A percentile compares a stretch with the other conserved stretches of the same genome.
Evolutionary conservation across 37 sponge, comb jelly and placozoan species (phyloP).

Genomic region (Hormiphora californensis): DNA sequence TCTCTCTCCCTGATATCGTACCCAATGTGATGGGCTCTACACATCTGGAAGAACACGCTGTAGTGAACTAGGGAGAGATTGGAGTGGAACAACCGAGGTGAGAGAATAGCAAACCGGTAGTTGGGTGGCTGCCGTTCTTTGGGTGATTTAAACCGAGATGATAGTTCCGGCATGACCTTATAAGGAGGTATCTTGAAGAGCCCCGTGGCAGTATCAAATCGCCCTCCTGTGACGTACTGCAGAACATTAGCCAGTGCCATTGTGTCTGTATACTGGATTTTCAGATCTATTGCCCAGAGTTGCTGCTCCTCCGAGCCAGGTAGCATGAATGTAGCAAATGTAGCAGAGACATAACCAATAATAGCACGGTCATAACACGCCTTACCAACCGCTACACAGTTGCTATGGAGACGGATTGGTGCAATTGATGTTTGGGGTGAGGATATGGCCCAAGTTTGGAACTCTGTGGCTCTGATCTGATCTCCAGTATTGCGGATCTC

Average conservation of each 20-base stretch:
- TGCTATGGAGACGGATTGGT: conserved; percentile 55
- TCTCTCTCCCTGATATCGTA: conserved; percentile 69
- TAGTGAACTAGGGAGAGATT: conserved; percentile 76
- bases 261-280: conserved; percentile 68
- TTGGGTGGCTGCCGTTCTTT: conserved; percentile 39
- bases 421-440: conserved; percentile 80
- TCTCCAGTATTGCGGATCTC: conserved; percentile 68
- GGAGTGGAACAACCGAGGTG: conserved; percentile 70
- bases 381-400: conserved; percentile 49
- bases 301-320: conserved; percentile 60
- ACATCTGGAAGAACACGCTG: conserved; percentile 90
- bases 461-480: conserved; percentile 71
- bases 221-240: conserved; percentile 63
- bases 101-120: conserved; percentile 64
- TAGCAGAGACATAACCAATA: conserved; percentile 75
- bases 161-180: conserved; percentile 18
- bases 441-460: conserved; percentile 79
- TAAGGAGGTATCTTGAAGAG: conserved; percentile 53
- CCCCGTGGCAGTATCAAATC: conserved; percentile 47
- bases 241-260: conserved; percentile 63
- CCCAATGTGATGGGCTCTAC: conserved; percentile 86
- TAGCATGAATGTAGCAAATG: conserved; percentile 81
- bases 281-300: conserved; percentile 80
- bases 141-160: conserved; percentile 25
- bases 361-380: conserved; percentile 67